These are phyloP conservation scores for Oryzias sinensis DNA, from an alignment of 2,797 vertebrate genomes.

Conservation along the genomic window DNA sequence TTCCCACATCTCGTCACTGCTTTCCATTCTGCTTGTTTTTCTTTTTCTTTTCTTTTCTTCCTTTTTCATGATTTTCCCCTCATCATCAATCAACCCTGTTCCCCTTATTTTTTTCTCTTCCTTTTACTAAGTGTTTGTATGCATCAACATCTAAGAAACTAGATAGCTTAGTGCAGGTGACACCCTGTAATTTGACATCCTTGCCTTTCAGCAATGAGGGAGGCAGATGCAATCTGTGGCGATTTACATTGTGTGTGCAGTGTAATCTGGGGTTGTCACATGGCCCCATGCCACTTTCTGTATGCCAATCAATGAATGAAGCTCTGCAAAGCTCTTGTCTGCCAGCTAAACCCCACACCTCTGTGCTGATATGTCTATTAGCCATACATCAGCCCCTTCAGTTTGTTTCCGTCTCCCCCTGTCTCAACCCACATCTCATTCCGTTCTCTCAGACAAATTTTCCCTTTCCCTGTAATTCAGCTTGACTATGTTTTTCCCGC, in stretches of 20 bases:
- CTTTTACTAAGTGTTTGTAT: slow-evolving; percentile 93
- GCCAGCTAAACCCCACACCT: slow-evolving; percentile 93
- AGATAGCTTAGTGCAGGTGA: slow-evolving; percentile 81
- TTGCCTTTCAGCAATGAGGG: slow-evolving; percentile 79
- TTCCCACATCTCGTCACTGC: background rate
- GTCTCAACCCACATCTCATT: slow-evolving; percentile 36
- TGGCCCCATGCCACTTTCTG: slow-evolving; percentile 86
- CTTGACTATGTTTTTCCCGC: slow-evolving; percentile 8
- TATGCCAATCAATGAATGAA: slow-evolving; percentile 98
- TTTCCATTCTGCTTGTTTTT: background rate
- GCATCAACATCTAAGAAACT: slow-evolving; percentile 96
- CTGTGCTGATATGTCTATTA: slow-evolving; percentile 98
- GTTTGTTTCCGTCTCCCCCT: slow-evolving; percentile 47
- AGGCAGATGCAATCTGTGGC: slow-evolving; percentile 85
- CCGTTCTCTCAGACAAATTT: slow-evolving; percentile 37
- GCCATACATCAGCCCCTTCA: slow-evolving; percentile 83
- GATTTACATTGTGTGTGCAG: slow-evolving; percentile 37
- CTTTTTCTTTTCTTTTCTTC: background rate
- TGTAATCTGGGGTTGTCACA: slow-evolving; percentile 99
- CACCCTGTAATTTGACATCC: slow-evolving; percentile 98
- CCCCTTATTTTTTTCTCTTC: slow-evolving; percentile 12
- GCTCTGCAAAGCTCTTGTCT: slow-evolving; percentile 89
- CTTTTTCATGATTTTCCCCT: background rate
- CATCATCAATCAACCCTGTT: background rate
- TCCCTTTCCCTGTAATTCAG: slow-evolving; percentile 34